These are phyloP conservation scores for Macroglossus sobrinus DNA, from an alignment of 2,113 vertebrate genomes.

Conservation along the genomic window DNA sequence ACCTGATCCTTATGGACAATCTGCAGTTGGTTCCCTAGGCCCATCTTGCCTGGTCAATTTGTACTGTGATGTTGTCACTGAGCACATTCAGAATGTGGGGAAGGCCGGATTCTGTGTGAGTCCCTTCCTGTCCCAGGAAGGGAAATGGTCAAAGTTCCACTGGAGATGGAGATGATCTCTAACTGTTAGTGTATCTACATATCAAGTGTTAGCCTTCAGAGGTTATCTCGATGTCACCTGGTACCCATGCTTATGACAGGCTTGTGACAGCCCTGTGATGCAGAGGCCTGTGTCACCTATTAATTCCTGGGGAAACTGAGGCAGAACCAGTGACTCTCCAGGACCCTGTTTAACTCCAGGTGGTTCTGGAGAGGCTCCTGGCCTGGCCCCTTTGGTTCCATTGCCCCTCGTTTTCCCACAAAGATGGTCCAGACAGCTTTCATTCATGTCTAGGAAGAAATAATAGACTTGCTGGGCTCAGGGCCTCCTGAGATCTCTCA, in stretches of 20 bases:
- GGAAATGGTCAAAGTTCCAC: background rate
- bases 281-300: accelerated
- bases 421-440: background rate
- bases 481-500: too few relatives aligned
- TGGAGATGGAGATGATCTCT: too few relatives aligned
- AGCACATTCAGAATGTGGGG: too few relatives aligned
- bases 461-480: accelerated
- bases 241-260: background rate
- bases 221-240: accelerated
- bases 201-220: accelerated
- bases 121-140: background rate
- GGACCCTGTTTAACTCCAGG: background rate
- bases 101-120: background rate
- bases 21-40: background rate
- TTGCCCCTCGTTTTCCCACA: background rate
- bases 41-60: background rate
- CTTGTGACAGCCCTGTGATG: background rate
- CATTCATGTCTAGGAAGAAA: background rate
- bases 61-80: background rate
- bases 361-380: background rate
- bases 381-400: background rate
- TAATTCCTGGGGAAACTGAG: background rate
- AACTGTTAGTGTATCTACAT: accelerated
- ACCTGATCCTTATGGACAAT: too few relatives aligned
- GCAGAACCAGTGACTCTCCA: background rate